A percentile compares a stretch with the other conserved stretches of the same genome.
Conservation (phyloP, 2,113 vertebrate genomes). For the Ploceus nigricollis region DNA sequence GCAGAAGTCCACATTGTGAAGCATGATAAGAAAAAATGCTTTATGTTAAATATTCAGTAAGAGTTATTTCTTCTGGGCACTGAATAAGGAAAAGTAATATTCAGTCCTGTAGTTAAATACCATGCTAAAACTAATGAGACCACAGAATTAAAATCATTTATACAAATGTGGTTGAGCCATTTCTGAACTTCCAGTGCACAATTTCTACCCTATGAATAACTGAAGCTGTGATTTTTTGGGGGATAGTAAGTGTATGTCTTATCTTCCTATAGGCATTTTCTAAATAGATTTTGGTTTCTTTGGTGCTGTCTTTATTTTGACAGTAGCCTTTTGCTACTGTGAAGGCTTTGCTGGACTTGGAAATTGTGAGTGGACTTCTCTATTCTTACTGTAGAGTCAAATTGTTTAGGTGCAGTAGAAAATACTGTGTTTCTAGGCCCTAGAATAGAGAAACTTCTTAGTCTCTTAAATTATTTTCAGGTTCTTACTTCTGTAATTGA, state of each 20-base stretch:
- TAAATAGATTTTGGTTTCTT: not conserved
- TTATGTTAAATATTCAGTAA: not conserved
- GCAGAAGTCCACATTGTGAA: not conserved
- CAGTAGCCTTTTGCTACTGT: not conserved
- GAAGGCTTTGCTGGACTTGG: not conserved
- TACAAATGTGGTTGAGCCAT: not conserved
- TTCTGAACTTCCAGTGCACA: not conserved
- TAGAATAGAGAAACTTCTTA: not conserved
- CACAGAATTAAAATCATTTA: not conserved
- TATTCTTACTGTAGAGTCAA: not conserved
- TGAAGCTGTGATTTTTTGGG: not conserved
- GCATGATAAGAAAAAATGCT: not conserved
- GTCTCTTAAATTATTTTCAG: not conserved
- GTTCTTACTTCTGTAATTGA: not conserved
- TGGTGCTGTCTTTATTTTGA: not conserved
- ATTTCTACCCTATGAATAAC: not conserved
- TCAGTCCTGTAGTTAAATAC: not conserved
- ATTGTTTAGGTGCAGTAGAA: not conserved
- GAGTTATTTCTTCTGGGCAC: not conserved
- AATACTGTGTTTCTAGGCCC: not conserved
- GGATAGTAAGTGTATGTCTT: not conserved
- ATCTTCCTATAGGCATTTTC: not conserved
- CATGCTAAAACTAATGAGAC: not conserved
- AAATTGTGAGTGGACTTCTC: not conserved
- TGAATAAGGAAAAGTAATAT: not conserved